phyloP scores from a whole-genome alignment of 2,797 vertebrate species.

The Toxotes lorentzi region DNA sequence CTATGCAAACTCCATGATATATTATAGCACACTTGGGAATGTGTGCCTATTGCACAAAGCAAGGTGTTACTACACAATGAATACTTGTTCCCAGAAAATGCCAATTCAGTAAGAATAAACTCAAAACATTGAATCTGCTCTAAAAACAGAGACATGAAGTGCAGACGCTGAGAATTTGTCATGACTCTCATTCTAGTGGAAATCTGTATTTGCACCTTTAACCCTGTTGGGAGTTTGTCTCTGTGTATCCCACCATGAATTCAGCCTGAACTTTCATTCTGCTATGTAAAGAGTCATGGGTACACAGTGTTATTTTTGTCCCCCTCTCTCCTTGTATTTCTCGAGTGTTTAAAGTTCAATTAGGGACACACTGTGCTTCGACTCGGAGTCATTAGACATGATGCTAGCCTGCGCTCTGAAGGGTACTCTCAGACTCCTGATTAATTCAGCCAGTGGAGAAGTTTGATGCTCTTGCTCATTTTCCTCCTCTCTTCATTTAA shows the following conservation, averaged over 20 bases:
- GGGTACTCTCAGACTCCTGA: conserved; percentile 62
- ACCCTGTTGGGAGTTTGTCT: conserved; percentile 18
- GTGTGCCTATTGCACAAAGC: conserved; percentile 47
- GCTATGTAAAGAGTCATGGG: conserved; percentile 36
- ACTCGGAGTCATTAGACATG: conserved; percentile 58
- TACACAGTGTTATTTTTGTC: conserved; percentile 50
- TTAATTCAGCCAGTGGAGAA: conserved; percentile 73
- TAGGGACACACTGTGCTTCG: conserved; percentile 52
- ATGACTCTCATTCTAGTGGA: conserved; percentile 24
- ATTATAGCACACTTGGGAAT: conserved; percentile 66
- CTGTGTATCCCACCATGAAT: conserved; percentile 28
- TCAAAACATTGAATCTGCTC: conserved; percentile 31
- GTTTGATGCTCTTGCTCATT: conserved; percentile 52
- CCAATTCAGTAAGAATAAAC: conserved; percentile 39
- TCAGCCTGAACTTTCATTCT: conserved; percentile 36
- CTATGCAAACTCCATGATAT: conserved; percentile 72
- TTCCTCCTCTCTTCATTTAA: conserved; percentile 50
- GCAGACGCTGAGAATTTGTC: neutral
- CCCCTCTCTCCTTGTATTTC: conserved; percentile 27
- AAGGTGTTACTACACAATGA: conserved; percentile 37
- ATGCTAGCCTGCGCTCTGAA: conserved; percentile 43
- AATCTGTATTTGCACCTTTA: conserved; percentile 44
- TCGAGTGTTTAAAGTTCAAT: conserved; percentile 69
- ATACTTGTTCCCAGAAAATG: conserved; percentile 36
- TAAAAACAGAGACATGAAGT: conserved; percentile 31